A percentile compares a stretch with the other conserved stretches of the same genome.
These are phyloP conservation scores for Leucophora obtusa DNA, from an alignment of 2,888 invertebrate species.

Conservation along the genomic window DNA sequence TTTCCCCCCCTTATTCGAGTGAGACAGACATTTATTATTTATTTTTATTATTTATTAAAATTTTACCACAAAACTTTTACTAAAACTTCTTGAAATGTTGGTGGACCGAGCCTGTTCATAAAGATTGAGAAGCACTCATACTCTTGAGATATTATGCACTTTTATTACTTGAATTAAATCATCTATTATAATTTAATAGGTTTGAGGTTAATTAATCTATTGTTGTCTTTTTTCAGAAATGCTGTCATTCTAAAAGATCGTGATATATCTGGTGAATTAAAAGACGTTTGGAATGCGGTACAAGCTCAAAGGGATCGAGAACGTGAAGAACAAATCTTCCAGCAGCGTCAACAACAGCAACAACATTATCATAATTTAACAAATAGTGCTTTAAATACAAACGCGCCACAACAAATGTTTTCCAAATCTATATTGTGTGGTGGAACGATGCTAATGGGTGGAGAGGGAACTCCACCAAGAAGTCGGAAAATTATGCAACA, in stretches of 20 bases:
- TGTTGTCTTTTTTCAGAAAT: conserved; percentile 70
- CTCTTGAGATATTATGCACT: too few species aligned
- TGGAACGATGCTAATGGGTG: conserved; percentile 5
- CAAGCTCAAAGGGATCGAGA: conserved; percentile 80
- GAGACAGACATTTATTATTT: too few species aligned
- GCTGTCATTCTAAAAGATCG: conserved; percentile 83
- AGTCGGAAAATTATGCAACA: conserved; percentile 43
- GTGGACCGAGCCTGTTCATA: too few species aligned
- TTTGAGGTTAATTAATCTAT: too few species aligned
- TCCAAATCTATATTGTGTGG: conserved; percentile 70
- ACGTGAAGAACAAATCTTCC: conserved; percentile 77
- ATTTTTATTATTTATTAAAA: too few species aligned
- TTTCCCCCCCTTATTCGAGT: too few species aligned
- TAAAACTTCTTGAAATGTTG: too few species aligned
- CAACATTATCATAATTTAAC: conserved; percentile 75
- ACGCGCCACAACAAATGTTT: conserved; percentile 75
- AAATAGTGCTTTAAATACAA: conserved; percentile 44
- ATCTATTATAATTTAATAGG: too few species aligned
- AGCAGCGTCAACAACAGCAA: conserved; percentile 77
- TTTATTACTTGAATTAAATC: too few species aligned
- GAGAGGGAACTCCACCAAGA: conserved; percentile 32
- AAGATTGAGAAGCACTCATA: too few species aligned
- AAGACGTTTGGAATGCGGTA: conserved; percentile 86
- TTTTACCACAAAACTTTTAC: too few species aligned
- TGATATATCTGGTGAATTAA: conserved; percentile 85